Evolutionary conservation across 1,140 invertebrate species (phyloP).

Genomic region (Orchestia grillus): DNA sequence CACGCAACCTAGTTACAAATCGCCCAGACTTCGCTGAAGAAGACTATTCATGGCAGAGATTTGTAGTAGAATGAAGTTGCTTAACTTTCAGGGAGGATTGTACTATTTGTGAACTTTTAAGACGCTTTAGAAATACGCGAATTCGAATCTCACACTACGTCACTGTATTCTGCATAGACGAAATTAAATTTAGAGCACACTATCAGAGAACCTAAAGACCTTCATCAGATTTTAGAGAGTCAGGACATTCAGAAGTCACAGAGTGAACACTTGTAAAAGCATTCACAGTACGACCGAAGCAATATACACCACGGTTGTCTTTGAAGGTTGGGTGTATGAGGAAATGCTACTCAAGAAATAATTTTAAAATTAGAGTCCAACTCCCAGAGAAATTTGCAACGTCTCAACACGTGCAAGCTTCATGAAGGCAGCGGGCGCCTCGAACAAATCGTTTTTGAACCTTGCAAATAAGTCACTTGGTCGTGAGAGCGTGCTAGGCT

Average conservation of each 20-base stretch:
- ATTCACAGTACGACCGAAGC: background rate
- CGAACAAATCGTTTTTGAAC: background rate
- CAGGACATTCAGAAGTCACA: background rate
- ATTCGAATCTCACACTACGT: background rate
- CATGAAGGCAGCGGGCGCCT: background rate
- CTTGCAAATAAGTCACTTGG: background rate
- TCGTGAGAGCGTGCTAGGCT: background rate
- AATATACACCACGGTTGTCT: background rate
- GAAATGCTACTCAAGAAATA: background rate
- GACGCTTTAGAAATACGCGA: background rate
- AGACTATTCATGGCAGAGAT: background rate
- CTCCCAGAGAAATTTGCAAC: too few species aligned
- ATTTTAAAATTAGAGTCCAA: too few species aligned
- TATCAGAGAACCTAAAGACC: background rate
- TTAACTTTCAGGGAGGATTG: background rate
- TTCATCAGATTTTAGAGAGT: background rate
- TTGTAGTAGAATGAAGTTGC: background rate
- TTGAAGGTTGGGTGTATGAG: background rate
- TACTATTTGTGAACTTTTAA: background rate
- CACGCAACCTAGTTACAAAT: background rate
- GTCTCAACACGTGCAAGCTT: background rate
- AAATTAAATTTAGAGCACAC: background rate
- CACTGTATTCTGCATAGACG: background rate
- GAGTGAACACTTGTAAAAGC: background rate
- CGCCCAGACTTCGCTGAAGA: background rate